Base-by-base conservation (phyloP, 23 tunicate genomes). In the Styela clava region DNA sequence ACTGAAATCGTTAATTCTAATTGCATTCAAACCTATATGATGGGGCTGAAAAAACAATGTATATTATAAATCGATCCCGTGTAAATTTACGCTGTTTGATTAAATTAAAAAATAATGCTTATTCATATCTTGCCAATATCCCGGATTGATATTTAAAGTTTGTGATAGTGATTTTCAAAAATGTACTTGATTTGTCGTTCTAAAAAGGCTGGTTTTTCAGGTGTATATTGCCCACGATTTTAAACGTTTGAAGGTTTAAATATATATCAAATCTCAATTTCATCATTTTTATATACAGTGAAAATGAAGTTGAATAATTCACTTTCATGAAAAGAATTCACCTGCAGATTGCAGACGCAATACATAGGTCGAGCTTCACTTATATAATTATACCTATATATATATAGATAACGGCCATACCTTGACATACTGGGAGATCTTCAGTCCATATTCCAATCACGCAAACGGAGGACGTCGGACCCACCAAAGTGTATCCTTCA, bases 21-120 rank as follows among this genome's bases (percentile, higher is more conserved):
- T 37, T 44, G 24, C 81, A 76, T 23, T 35, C 33, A n/a, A 21
- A 26, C 20, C 81, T 51, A 27, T 64, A 76, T 21, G 81, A 76
- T 76, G 81, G 81, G 22, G 81, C 81, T 76, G 65, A 27, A 67
- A 67, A 16, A 29, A 19, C 22, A 29, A 67, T 12, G 22, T 0
- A 67, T 67, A 18, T 67, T 19, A 25, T 67, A 25, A 67, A 12
- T 67, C 16, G 71, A 18, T 44, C 56, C 12, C 56, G 56, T 44
- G 7, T 5, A 5, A 5, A 5, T 44, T 44, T 7, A 5, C 56
- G 12, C 12, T 44, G 7, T 5, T 12, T 44, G 56, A 7, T 44
- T 44, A 5, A 12, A 44, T 5, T 7, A 5, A 12, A 44, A 44
- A 44, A 7, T 5, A 44, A 12, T 44, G 56, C 56, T 5, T 5